These are phyloP conservation scores for Mionectes macconnelli DNA, from an alignment of 2,113 vertebrate species.

Conservation along the genomic window DNA sequence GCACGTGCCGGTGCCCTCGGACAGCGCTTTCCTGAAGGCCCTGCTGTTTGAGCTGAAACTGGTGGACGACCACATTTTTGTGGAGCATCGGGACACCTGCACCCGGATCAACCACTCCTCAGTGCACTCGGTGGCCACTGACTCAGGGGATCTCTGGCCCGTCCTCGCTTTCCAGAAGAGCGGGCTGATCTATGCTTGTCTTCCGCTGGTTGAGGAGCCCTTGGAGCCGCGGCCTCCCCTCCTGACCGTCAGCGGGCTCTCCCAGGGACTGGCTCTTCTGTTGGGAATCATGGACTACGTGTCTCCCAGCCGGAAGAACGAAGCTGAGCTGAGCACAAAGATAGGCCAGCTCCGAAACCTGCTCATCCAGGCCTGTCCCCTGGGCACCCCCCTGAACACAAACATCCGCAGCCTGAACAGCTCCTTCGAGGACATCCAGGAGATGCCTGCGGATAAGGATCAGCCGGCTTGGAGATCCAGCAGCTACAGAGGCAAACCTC, in stretches of 20 bases:
- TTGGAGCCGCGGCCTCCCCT: slow-evolving; percentile 81
- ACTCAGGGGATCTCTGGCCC: slow-evolving; percentile 83
- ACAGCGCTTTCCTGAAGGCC: slow-evolving; percentile 79
- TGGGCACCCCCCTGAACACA: slow-evolving; percentile 86
- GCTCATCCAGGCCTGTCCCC: slow-evolving; percentile 85
- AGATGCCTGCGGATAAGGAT: slow-evolving; percentile 73
- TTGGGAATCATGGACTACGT: slow-evolving; percentile 83
- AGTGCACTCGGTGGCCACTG: slow-evolving; percentile 71
- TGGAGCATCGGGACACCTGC: slow-evolving; percentile 83
- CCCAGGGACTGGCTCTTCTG: slow-evolving; percentile 84
- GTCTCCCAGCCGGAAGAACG: slow-evolving; percentile 73
- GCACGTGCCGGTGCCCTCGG: slow-evolving; percentile 83
- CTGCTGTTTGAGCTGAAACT: slow-evolving; percentile 84
- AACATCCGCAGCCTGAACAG: slow-evolving; percentile 66
- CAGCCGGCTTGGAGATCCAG: slow-evolving; percentile 88
- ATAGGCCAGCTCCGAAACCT: slow-evolving; percentile 78
- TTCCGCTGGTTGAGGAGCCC: slow-evolving; percentile 85
- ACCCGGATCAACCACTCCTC: slow-evolving; percentile 77
- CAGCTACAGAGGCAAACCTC: slow-evolving; percentile 83
- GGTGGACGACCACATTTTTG: slow-evolving; percentile 75
- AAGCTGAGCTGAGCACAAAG: slow-evolving; percentile 76
- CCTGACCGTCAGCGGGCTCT: slow-evolving; percentile 81
- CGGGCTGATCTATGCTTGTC: slow-evolving; percentile 79
- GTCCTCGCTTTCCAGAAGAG: slow-evolving; percentile 81
- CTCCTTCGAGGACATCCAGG: slow-evolving; percentile 64